phyloP scores from a whole-genome alignment of 2,797 vertebrate genomes.

The Bovichtus diacanthus region DNA sequence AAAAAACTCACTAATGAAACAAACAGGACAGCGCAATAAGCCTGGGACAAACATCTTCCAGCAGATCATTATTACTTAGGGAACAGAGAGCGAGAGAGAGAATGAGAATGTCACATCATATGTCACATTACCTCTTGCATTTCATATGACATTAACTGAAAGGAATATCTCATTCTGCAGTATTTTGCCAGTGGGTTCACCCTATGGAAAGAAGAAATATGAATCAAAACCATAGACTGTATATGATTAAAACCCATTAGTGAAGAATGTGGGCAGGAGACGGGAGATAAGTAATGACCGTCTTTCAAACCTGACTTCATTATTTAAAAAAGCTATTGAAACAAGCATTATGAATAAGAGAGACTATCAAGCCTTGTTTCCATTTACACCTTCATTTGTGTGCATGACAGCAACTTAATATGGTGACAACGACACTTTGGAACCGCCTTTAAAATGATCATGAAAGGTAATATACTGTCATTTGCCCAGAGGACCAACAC shows the following conservation, averaged over 20 bases:
- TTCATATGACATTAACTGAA: slow-evolving; percentile 57
- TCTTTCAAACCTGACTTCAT: slow-evolving; percentile 48
- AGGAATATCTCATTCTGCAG: slow-evolving; percentile 50
- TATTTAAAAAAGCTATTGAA: slow-evolving; percentile 53
- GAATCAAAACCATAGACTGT: too few relatives aligned
- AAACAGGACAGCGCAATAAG: slow-evolving; percentile 68
- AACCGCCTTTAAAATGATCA: background rate
- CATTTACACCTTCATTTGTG: slow-evolving; percentile 2
- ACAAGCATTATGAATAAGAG: slow-evolving; percentile 15
- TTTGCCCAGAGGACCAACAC: background rate
- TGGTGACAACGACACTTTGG: background rate
- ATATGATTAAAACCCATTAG: too few relatives aligned
- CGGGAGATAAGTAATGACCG: slow-evolving; percentile 46
- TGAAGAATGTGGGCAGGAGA: slow-evolving; percentile 35
- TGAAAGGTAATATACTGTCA: background rate
- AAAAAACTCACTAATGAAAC: slow-evolving; percentile 64
- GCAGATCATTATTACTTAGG: slow-evolving; percentile 69
- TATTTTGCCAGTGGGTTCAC: slow-evolving; percentile 46
- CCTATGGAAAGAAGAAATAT: slow-evolving; percentile 37
- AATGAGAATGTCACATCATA: slow-evolving; percentile 68
- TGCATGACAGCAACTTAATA: slow-evolving; percentile 17
- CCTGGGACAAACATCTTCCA: slow-evolving; percentile 73
- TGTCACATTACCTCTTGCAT: slow-evolving; percentile 63
- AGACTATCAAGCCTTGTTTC: background rate
- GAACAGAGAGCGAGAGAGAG: slow-evolving; percentile 47